Conservation (phyloP, 2,888 invertebrate genomes). For the Podabrus alpinus region DNA sequence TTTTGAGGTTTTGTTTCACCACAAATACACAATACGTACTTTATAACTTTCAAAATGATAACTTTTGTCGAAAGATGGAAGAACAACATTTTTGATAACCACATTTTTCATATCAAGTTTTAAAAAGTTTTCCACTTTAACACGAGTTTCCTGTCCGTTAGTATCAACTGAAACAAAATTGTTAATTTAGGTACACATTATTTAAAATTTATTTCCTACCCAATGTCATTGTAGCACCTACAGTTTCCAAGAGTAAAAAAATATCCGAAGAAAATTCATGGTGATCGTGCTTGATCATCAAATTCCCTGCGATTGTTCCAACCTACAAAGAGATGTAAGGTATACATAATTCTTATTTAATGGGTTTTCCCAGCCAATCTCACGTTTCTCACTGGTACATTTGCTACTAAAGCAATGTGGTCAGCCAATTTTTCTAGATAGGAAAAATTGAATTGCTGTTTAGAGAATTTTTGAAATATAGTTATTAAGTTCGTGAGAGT, state of each 20-base stretch:
- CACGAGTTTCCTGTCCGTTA: constrained; percentile 12
- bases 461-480: constrained; percentile 54
- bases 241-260: constrained; percentile 42
- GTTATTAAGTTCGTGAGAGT: constrained; percentile 61
- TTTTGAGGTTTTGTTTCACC: background rate
- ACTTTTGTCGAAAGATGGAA: constrained; percentile 55
- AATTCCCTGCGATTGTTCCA: constrained; percentile 75
- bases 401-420: constrained; percentile 72
- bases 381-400: constrained; percentile 73
- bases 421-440: constrained; percentile 63
- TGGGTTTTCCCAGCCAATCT: background rate
- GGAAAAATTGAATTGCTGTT: constrained; percentile 58
- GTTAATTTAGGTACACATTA: background rate
- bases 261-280: constrained; percentile 75
- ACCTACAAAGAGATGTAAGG: constrained; percentile 57
- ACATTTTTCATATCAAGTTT: constrained; percentile 55
- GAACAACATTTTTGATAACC: constrained; percentile 56
- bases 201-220: constrained; percentile 25
- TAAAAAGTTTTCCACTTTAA: constrained; percentile 49
- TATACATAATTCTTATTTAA: too few species aligned
- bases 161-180: constrained; percentile 10
- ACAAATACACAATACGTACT: constrained; percentile 47
- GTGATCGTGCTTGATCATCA: constrained; percentile 69
- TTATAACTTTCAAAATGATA: constrained; percentile 48
- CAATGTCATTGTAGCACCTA: constrained; percentile 58